Percentiles rank a stretch among this genome's conserved stretches.
Evolutionary conservation across 2,888 invertebrate species (phyloP).

Genomic region (Hedya salicella): DNA sequence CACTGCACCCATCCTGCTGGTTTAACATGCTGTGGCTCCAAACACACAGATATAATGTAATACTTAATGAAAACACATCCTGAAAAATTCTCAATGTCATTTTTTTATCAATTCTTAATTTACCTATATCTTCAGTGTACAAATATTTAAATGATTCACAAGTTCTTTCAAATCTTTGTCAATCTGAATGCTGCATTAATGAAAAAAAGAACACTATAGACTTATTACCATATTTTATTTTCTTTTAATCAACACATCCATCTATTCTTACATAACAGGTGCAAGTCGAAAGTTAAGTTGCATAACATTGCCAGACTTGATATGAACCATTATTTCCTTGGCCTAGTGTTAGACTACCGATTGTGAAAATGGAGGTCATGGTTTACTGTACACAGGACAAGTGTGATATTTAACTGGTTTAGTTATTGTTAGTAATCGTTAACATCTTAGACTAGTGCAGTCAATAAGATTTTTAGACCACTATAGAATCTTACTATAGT

Average conservation of each 20-base stretch:
- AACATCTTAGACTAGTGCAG: no score
- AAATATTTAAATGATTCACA: no score
- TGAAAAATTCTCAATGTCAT: no score
- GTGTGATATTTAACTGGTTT: conserved; percentile 12
- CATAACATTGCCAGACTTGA: conserved; percentile 14
- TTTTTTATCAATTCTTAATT: no score
- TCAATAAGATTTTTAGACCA: no score
- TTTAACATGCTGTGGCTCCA: no score
- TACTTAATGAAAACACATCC: no score
- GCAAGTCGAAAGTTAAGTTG: conserved; percentile 36
- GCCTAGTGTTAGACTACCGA: background rate
- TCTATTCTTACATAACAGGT: conserved; percentile 22
- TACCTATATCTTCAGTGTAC: no score
- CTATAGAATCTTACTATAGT: no score
- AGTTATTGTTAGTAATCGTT: background rate
- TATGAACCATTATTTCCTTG: conserved; percentile 1
- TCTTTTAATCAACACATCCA: background rate
- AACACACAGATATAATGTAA: no score
- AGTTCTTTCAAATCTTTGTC: no score
- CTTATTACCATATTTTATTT: background rate
- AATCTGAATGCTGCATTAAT: background rate
- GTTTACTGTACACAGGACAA: background rate
- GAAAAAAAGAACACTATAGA: background rate
- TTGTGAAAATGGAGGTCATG: conserved; percentile 24
- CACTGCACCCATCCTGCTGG: no score